Evolutionary conservation across 2,113 vertebrate genomes (phyloP).

Genomic region (Chaetodon trifascialis): DNA sequence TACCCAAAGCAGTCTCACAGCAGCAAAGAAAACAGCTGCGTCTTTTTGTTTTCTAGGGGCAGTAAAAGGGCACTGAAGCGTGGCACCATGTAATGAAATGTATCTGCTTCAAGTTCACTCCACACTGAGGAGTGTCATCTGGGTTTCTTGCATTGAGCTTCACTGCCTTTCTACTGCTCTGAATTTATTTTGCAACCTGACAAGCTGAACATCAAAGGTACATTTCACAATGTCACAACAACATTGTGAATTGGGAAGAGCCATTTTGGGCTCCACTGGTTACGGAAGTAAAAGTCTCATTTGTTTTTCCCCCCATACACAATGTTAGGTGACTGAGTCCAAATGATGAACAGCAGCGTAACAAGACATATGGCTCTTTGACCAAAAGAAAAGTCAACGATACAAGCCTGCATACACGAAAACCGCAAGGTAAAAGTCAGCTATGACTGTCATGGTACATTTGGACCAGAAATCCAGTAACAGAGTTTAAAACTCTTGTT

Average conservation of each 20-base stretch:
- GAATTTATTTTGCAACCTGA: not conserved
- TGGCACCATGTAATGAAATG: not conserved
- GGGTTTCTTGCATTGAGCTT: not conserved
- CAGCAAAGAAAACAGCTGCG: not conserved
- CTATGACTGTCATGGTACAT: not conserved
- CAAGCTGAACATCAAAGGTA: not conserved
- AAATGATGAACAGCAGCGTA: not conserved
- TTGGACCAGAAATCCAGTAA: too few relatives aligned
- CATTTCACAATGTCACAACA: not conserved
- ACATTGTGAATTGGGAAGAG: not conserved
- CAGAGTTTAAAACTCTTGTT: too few relatives aligned
- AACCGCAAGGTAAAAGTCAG: not conserved
- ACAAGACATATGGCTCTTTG: not conserved
- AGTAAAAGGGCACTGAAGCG: not conserved
- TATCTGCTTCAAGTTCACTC: not conserved
- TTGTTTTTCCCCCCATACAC: too few relatives aligned
- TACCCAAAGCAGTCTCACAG: slow-evolving; percentile 3
- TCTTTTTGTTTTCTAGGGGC: not conserved
- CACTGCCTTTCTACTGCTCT: not conserved
- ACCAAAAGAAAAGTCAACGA: not conserved
- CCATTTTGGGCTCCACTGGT: not conserved
- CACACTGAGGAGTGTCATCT: not conserved
- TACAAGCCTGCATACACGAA: not conserved
- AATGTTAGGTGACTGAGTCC: not conserved
- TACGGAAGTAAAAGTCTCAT: too few relatives aligned